phyloP scores from a whole-genome alignment of 2,113 vertebrate genomes.

The Periophthalmus modestus region DNA sequence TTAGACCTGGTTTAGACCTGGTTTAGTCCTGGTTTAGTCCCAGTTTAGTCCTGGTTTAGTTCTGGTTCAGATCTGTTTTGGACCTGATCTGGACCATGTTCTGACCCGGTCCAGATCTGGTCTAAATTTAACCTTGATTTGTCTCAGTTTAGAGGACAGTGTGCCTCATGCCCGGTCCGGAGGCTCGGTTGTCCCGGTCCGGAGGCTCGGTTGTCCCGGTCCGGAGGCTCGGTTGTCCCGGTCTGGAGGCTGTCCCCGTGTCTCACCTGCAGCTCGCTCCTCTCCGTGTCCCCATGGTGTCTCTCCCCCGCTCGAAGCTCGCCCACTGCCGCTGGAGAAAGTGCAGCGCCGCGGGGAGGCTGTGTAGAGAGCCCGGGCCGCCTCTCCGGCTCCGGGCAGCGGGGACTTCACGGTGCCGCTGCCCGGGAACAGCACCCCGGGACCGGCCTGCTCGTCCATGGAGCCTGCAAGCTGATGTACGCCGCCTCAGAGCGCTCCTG shows the following conservation, averaged over 20 bases:
- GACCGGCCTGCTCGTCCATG: conserved; percentile 96
- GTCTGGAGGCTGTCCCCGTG: background rate
- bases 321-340: conserved; percentile 97
- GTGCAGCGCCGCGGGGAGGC: conserved; percentile 91
- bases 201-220: background rate
- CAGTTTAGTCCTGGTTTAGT: no score
- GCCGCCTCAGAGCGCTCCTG: background rate
- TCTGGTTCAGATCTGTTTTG: background rate
- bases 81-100: background rate
- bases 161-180: no score
- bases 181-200: no score
- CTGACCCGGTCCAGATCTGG: background rate
- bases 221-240: no score
- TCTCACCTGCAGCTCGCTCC: conserved; percentile 91
- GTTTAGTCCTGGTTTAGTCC: no score
- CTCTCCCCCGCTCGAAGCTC: conserved; percentile 92
- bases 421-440: conserved; percentile 88
- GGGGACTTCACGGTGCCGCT: conserved; percentile 64
- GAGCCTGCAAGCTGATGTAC: conserved; percentile 9
- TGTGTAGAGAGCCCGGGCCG: conserved; percentile 89
- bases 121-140: background rate
- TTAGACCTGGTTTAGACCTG: background rate
- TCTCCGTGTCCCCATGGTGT: conserved; percentile 91
- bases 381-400: conserved; percentile 77
- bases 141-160: no score